A percentile compares a stretch with the other conserved stretches of the same genome.
Evolutionary conservation across 53 echinoderm and acorn worm species (phyloP).

Genomic region (Temnopleurus reevesii): DNA sequence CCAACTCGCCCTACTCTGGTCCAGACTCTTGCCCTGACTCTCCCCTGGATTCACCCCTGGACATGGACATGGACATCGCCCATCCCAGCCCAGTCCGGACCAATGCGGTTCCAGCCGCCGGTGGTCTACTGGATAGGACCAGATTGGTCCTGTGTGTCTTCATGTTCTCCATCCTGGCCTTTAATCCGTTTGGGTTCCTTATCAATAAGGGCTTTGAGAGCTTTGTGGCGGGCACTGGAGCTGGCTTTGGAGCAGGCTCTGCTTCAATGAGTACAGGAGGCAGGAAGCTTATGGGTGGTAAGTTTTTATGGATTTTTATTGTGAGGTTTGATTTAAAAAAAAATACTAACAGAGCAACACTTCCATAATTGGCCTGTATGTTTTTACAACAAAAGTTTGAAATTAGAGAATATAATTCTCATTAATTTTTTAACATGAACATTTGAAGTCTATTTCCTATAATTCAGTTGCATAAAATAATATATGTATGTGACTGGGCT

Average conservation of each 20-base stretch:
- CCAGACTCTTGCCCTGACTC: slow-evolving; percentile 84
- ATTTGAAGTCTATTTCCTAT: no score
- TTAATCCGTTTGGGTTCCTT: slow-evolving; percentile 94
- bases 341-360: no score
- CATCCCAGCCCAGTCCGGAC: slow-evolving; percentile 45
- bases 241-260: slow-evolving; percentile 6
- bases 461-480: no score
- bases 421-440: no score
- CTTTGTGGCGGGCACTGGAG: slow-evolving; percentile 26
- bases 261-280: slow-evolving; percentile 55
- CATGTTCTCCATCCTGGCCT: slow-evolving; percentile 92
- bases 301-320: no score
- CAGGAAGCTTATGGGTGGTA: slow-evolving; percentile 41
- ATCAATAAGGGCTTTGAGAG: slow-evolving; percentile 70
- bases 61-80: slow-evolving; percentile 58
- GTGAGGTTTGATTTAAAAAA: no score
- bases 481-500: no score
- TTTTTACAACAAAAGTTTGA: no score
- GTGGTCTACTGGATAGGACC: slow-evolving; percentile 79
- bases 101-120: not conserved
- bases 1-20: slow-evolving; percentile 69
- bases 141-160: slow-evolving; percentile 88
- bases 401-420: no score
- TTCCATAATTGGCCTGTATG: no score
- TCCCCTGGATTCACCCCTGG: no score